Conservation (phyloP, 35 echinoderm and acorn worm genomes). For the Strongylocentrotus purpuratus region DNA sequence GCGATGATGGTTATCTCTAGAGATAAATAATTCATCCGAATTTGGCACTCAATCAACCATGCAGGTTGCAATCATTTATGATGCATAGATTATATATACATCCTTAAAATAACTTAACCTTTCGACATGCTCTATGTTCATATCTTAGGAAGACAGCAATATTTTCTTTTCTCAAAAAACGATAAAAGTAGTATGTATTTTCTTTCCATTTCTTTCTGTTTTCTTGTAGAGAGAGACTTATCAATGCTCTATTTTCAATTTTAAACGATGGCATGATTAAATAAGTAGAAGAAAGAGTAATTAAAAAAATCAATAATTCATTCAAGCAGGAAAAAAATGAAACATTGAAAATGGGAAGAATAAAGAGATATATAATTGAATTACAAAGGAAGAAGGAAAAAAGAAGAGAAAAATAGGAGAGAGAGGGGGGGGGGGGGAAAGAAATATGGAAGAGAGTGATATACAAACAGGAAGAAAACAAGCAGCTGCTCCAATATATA, state of each 20-base stretch:
- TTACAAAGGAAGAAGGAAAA: no score
- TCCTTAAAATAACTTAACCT: background rate
- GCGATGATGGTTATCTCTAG: background rate
- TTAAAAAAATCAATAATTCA: no score
- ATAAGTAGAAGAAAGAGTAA: no score
- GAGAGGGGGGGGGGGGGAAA: background rate
- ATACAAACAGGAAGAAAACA: background rate
- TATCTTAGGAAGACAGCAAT: background rate
- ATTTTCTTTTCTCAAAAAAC: no score
- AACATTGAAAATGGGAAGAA: no score
- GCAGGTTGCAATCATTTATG: background rate
- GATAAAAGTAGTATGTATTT: background rate
- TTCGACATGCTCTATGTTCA: background rate
- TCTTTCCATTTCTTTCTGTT: background rate
- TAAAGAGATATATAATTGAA: no score
- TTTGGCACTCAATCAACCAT: background rate
- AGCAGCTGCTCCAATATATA: no score
- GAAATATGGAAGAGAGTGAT: background rate
- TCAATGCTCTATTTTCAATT: no score
- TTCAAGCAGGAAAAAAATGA: no score
- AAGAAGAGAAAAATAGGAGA: no score
- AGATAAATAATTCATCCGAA: background rate
- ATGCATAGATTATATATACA: background rate
- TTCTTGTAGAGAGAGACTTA: no score
- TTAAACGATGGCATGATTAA: no score